Conservation (phyloP, 2,888 invertebrate species). For the Teleiodes luculella region DNA sequence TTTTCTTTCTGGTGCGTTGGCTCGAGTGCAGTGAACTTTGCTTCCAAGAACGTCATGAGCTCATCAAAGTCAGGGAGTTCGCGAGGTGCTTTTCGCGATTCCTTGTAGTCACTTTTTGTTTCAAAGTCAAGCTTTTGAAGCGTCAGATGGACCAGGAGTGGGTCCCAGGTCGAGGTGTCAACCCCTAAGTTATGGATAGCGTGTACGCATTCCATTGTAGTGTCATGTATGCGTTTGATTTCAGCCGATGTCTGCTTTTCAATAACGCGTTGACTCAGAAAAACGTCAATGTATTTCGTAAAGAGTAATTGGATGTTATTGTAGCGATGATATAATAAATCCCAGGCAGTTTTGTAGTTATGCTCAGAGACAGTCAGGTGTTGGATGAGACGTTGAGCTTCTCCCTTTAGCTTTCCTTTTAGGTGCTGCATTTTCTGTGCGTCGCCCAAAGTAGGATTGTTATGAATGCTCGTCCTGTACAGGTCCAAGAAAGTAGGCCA, state of each 20-base stretch:
- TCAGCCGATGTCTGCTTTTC: constrained; percentile 13
- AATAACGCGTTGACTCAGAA: constrained; percentile 10
- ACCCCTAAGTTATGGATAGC: constrained; percentile 14
- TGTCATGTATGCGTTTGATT: constrained; percentile 14
- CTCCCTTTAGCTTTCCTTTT: constrained; percentile 10
- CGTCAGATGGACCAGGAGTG: neutral
- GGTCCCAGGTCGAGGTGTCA: neutral
- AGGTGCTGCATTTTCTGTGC: constrained; percentile 4
- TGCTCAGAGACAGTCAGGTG: constrained; percentile 9
- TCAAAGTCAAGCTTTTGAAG: neutral
- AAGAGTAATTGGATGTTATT: constrained; percentile 12
- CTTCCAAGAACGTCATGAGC: neutral
- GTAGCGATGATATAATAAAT: constrained; percentile 10
- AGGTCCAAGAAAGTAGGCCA: constrained; percentile 18
- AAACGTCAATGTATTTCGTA: neutral
- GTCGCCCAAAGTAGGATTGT: constrained; percentile 4
- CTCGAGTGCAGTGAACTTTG: neutral
- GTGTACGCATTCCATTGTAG: constrained; percentile 12
- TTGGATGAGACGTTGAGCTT: constrained; percentile 13
- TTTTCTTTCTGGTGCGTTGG: neutral
- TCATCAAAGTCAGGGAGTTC: neutral
- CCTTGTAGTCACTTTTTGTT: neutral
- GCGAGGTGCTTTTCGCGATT: neutral
- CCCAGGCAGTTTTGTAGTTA: constrained; percentile 15
- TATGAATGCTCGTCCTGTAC: constrained; percentile 11